Percentiles rank a stretch among this genome's conserved stretches.
These are phyloP conservation scores for Zoanthus sociatus DNA, from an alignment of 92 coral and sea anemone genomes.

Conservation along the genomic window DNA sequence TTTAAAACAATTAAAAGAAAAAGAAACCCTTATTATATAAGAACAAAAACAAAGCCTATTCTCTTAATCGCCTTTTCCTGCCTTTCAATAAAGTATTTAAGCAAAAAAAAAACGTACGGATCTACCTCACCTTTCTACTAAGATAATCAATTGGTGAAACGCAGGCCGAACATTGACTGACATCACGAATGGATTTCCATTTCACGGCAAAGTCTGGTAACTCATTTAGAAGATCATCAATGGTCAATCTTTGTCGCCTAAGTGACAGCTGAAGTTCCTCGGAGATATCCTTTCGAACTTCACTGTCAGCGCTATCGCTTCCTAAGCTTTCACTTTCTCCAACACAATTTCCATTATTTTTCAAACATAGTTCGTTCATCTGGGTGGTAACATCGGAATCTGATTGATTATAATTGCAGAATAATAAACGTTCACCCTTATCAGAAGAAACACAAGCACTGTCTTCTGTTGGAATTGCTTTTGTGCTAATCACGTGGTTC, in stretches of 20 bases:
- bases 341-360: slow-evolving; percentile 1
- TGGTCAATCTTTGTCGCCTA: slow-evolving; percentile 84
- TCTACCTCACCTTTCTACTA: slow-evolving; percentile 85
- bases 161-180: slow-evolving; percentile 90
- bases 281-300: slow-evolving; percentile 37
- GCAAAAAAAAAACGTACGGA: background rate
- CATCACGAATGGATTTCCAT: slow-evolving; percentile 96
- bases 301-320: slow-evolving; percentile 32
- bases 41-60: too few relatives aligned
- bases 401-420: background rate
- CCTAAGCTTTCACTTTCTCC: slow-evolving; percentile 37
- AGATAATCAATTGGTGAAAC: slow-evolving; percentile 90
- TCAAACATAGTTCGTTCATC: background rate
- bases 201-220: slow-evolving; percentile 87
- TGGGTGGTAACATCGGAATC: slow-evolving; percentile 10
- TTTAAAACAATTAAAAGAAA: too few relatives aligned
- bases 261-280: slow-evolving; percentile 70
- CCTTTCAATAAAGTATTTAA: background rate
- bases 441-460: background rate
- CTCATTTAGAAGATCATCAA: slow-evolving; percentile 76
- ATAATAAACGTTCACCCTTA: background rate
- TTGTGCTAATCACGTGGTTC: slow-evolving; percentile 13
- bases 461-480: background rate
- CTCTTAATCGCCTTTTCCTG: background rate
- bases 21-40: too few relatives aligned